Evolutionary conservation across 2,888 invertebrate species (phyloP), one percentile per base, ranked within the genome.

Genomic region (Rambutsinella grinnellia): DNA sequence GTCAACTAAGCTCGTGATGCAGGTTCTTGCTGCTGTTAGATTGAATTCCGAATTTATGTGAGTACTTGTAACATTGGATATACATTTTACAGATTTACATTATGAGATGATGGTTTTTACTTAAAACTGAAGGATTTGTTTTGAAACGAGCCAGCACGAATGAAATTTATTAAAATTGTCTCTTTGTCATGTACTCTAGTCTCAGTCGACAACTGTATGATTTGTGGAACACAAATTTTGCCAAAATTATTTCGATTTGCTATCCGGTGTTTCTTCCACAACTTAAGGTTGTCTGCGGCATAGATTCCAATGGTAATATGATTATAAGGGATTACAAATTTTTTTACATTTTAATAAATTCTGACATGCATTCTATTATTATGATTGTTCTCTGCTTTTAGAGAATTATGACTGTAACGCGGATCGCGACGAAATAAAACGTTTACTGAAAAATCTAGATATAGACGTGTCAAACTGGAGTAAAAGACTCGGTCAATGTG

Each of bases 31-130:
- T 17, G 19, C 46, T 1, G 46, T 67, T 27, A 51, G 74, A 13
- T 24, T 53, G 10, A 74, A 74, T 19, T 67, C 58, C 8, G 74
- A 67, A 21, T 61, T 74, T 13, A 21, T 61, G 74, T 74, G 47
- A 56, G 60, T 15, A n/a, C n/a, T n/a, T n/a, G n/a, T n/a, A n/a
- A n/a, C n/a, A n/a, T n/a, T n/a, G n/a, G n/a, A n/a, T n/a, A n/a
- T n/a, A n/a, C n/a, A n/a, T n/a, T n/a, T n/a, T n/a, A n/a, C n/a
- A n/a, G n/a, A n/a, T n/a, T n/a, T n/a, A n/a, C n/a, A n/a, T n/a
- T n/a, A n/a, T n/a, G n/a, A n/a, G n/a, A n/a, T n/a, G n/a, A 49
- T 49, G 19, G n/a, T 5, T 49, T 49, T 49, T 21, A 19, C 21
- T 53, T 19, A n/a, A n/a, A n/a, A n/a, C n/a, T n/a, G n/a, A n/a